A percentile compares a stretch with the other conserved stretches of the same genome.
Conservation (phyloP, 2,888 invertebrate species). For the Pseudococcus jackbeardsleyi region DNA sequence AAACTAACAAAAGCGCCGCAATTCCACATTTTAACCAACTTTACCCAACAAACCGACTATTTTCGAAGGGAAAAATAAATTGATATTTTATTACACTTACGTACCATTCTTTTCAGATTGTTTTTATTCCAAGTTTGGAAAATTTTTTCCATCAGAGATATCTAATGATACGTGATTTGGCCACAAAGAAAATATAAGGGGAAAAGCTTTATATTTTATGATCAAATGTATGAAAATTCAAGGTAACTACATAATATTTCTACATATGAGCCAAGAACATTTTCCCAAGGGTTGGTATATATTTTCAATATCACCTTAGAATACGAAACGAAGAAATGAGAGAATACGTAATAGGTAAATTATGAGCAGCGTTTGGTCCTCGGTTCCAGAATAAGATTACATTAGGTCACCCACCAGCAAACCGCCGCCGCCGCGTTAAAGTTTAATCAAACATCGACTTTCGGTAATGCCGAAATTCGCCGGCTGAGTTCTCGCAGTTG, state of each 20-base stretch:
- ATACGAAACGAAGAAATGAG: no score
- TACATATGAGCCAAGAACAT: no score
- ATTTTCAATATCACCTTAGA: no score
- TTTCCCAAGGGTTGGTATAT: no score
- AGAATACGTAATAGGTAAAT: background rate
- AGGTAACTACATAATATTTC: no score
- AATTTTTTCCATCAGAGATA: no score
- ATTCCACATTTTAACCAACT: slow-evolving; percentile 3
- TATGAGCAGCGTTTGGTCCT: background rate
- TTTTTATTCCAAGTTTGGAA: background rate
- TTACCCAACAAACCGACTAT: background rate
- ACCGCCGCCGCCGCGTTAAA: background rate
- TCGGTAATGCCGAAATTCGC: background rate
- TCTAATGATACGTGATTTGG: no score
- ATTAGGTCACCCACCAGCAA: background rate
- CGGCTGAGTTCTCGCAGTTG: background rate
- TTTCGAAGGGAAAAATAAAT: background rate
- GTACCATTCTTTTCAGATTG: background rate
- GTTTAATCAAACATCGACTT: background rate
- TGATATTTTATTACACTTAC: background rate
- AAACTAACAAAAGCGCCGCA: slow-evolving; percentile 26
- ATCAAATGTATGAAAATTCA: no score
- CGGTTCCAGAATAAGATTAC: background rate
- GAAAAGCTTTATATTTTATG: no score
- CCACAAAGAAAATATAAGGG: no score